Evolutionary conservation across 2,113 vertebrate species (phyloP).

Genomic region (Salminus brasiliensis): DNA sequence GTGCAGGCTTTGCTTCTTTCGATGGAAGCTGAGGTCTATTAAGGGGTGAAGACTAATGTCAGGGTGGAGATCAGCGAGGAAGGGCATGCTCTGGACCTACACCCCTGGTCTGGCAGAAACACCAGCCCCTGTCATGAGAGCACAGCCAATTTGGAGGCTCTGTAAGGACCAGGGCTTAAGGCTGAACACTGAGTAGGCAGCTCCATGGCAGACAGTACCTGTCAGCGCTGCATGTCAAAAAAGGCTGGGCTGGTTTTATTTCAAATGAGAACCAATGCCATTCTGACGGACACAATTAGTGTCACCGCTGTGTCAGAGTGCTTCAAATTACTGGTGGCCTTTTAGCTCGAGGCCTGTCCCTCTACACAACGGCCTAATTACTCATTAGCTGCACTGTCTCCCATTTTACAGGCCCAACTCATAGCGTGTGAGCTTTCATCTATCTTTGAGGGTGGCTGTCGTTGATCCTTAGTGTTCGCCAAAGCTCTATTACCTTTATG

Average conservation of each 20-base stretch:
- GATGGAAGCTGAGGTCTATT: constrained; percentile 32
- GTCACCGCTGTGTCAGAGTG: constrained; percentile 71
- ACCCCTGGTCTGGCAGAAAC: constrained; percentile 53
- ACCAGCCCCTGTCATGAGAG: constrained; percentile 53
- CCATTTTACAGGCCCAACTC: constrained; percentile 54
- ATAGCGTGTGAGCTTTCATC: constrained; percentile 53
- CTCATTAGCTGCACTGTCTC: constrained; percentile 63
- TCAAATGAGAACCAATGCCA: constrained; percentile 72
- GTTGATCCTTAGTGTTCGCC: constrained; percentile 47
- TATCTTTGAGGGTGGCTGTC: constrained; percentile 52
- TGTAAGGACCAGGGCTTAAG: constrained; percentile 57
- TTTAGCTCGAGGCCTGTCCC: constrained; percentile 62
- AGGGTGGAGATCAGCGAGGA: constrained; percentile 33
- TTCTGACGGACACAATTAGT: constrained; percentile 71
- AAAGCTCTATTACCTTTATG: constrained; percentile 58
- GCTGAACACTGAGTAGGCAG: constrained; percentile 49
- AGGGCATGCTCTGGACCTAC: constrained; percentile 44
- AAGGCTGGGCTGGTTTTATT: constrained; percentile 66
- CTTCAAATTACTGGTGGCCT: constrained; percentile 69
- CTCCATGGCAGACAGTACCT: constrained; percentile 56
- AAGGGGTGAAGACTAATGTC: constrained; percentile 41
- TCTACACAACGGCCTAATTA: constrained; percentile 66
- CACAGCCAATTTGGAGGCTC: constrained; percentile 64
- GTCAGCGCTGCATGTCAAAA: constrained; percentile 68
- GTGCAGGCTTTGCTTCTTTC: constrained; percentile 22